Base-by-base conservation (phyloP, 1,140 invertebrate genomes). In the Eupristina koningsbergeri region DNA sequence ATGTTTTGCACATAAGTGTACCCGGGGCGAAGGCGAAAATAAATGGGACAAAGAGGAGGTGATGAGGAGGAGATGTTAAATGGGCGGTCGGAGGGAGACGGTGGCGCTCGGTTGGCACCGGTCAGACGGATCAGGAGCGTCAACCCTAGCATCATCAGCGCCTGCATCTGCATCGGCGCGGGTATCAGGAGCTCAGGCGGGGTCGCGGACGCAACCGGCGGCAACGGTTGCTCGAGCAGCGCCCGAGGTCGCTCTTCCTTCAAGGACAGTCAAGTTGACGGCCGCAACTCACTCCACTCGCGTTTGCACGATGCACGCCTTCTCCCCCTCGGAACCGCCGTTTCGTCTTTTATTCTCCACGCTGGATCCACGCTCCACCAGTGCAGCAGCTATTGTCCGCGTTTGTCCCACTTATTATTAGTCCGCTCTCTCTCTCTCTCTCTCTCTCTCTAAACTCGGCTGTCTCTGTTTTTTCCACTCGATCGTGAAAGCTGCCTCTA, bases 191-290 rank as follows among this genome's bases (percentile, higher is more conserved):
- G n/a, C n/a, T n/a, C n/a, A n/a, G n/a, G n/a, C n/a, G n/a, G n/a
- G n/a, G n/a, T n/a, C n/a, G n/a, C n/a, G n/a, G n/a, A n/a, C n/a
- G n/a, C n/a, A n/a, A n/a, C n/a, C n/a, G n/a, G n/a, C n/a, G n/a
- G 29, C 53, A 26, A 77, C 53, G 81, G 39, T 71, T 50, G 36
- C 53, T 26, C 73, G 67, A 31, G 71, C 13, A 36, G 39, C 63
- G 67, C 34, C n/a, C 29, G 64, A 71, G 64, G 73, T 81, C 79
- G 79, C 74, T 64, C 47, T 81, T 45, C 41, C 36, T 78, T 85
- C 84, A 76, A 83, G 81, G 84, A 36, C 84, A 85, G 69, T 85
- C 84, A 85, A 85, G 84, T 85, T 85, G 84, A 85, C 76, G 84
- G 84, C 76, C 81, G 77, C 75, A 67, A 78, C 80, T 81, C 67